Evolutionary conservation across 2,888 invertebrate genomes (phyloP), one percentile per base, ranked within the genome.

Genomic region (Melipona bicolor): DNA sequence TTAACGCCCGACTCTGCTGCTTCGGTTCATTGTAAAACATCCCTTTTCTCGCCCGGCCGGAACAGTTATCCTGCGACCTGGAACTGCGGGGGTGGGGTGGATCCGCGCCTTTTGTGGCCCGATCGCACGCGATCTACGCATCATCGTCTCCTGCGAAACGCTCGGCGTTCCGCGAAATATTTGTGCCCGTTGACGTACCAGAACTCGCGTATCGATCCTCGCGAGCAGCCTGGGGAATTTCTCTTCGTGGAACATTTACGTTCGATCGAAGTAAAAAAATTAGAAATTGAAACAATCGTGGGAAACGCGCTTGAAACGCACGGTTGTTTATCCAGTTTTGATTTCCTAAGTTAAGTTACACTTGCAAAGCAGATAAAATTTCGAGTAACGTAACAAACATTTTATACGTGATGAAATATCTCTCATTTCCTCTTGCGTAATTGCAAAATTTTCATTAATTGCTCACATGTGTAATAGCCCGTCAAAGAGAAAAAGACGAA

Each of bases 41-140:
- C 92, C 93, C 93, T 93, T 92, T 93, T 91, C 92, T 78, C 89
- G 71, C 81, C 70, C 70, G 62, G 19, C 54, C 68, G 52, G 70
- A 81, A 77, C 77, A 43, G 56, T 73, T 75, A 62, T 78, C 82
- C 85, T 79, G 27, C 36, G 71, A 52, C 81, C 78, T 65, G 75
- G 73, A 77, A 43, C 43, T 43, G 80, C 77, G 74, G 78, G 83
- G 88, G 84, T 65, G 32, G 64, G 36, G 64, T 81, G 81, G 81
- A 86, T 90, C 43, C 91, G 79, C 90, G 90, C 91, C 92, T 93
- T 91, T 92, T 91, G 93, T 91, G 84, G 89, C 87, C 85, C 89
- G 90, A 92, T 92, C 91, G 91, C 94, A 94, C 94, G 94, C 94
- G 92, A 94, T 93, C 91, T 91, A 91, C 93, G 91, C 94, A 94